phyloP scores from a whole-genome alignment of 2,888 invertebrate species.

The Leptinotarsa juncta region DNA sequence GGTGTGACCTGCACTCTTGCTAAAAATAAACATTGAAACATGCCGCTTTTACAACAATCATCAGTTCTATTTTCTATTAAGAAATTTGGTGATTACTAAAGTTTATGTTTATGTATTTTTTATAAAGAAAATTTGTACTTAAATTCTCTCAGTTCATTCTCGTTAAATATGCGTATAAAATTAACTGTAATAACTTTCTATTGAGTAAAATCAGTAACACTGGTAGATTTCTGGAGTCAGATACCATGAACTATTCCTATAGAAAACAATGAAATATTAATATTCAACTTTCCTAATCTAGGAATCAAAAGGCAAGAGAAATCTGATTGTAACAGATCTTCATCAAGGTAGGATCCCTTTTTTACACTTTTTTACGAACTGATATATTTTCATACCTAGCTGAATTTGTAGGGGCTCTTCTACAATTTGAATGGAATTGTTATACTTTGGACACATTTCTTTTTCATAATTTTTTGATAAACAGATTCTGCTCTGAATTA shows the following conservation, averaged over 20 bases:
- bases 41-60: neutral
- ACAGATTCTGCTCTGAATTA: too few species aligned
- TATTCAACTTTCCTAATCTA: neutral
- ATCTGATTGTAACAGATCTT: neutral
- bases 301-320: neutral
- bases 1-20: slow-evolving; percentile 5
- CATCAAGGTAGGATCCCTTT: neutral
- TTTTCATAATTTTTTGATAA: too few species aligned
- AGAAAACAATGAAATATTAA: neutral
- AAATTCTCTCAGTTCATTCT: neutral
- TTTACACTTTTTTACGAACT: too few species aligned
- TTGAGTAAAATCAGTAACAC: neutral
- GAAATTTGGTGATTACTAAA: neutral
- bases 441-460: too few species aligned
- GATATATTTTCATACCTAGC: too few species aligned
- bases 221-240: neutral
- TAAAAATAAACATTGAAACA: slow-evolving; percentile 14
- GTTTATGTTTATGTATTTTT: neutral
- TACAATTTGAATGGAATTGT: too few species aligned
- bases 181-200: neutral
- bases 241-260: neutral
- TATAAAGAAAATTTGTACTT: neutral
- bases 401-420: too few species aligned
- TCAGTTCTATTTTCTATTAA: neutral
- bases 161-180: neutral